A percentile compares a stretch with the other conserved stretches of the same genome.
phyloP scores from a whole-genome alignment of 2,797 vertebrate species.

The Phoxinus dragarum region DNA sequence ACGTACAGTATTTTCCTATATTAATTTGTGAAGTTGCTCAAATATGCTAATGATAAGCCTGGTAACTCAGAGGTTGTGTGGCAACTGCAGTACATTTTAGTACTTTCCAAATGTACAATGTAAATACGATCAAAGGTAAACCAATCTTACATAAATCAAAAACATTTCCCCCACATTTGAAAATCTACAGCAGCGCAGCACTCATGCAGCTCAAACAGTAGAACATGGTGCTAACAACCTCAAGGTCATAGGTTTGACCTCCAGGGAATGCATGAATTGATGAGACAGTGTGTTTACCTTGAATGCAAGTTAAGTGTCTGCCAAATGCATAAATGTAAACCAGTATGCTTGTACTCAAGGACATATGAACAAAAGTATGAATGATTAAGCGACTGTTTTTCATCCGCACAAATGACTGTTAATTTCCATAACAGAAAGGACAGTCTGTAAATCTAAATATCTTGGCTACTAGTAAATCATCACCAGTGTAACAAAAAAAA shows the following conservation, averaged over 20 bases:
- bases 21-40: neutral
- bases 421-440: neutral
- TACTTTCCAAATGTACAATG: neutral
- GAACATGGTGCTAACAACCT: conserved; percentile 1
- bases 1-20: neutral
- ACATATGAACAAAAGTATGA: conserved; percentile 4
- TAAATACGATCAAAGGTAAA: neutral
- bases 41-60: neutral
- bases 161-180: neutral
- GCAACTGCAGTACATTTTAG: neutral
- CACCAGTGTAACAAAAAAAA: neutral
- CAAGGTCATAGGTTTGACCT: neutral
- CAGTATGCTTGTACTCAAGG: neutral
- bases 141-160: neutral
- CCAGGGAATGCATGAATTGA: neutral
- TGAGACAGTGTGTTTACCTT: neutral
- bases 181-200: neutral
- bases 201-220: neutral
- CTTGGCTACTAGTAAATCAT: conserved; percentile 8
- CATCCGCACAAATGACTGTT: neutral
- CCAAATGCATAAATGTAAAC: neutral
- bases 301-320: neutral
- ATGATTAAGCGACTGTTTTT: conserved; percentile 1
- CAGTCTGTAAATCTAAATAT: neutral
- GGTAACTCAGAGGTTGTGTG: neutral